Evolutionary conservation across 2,113 vertebrate genomes (phyloP), one percentile per base, ranked within the genome.

Genomic region (Mohoua ochrocephala): DNA sequence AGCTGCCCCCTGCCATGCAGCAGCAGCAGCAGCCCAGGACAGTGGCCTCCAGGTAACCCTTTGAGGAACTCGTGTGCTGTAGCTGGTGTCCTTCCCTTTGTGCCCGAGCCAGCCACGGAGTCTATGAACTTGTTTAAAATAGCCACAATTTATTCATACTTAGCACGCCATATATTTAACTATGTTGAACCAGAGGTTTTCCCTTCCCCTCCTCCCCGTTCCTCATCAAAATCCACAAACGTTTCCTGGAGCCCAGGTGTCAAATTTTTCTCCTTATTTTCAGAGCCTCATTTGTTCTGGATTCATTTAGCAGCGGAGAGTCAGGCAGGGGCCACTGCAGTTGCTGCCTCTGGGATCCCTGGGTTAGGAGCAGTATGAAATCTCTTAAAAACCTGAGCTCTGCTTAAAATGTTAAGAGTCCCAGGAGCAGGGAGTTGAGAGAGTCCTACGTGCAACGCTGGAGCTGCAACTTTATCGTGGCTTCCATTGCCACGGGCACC

Each of bases 151-250:
- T 95, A 94, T 88, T 93, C 92, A 84, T 59, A 71, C 83, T 94
- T 94, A 93, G 88, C 93, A 97, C 95, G 42, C 89, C 76, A 35
- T 94, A 93, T 95, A 96, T 96, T 94, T 91, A 93, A 96, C 90
- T 84, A 49, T 0, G 4, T 7, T 78, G 73, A 95, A 91, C 90
- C 37, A n/a, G 35, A 71, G 90, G 64, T 77, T 93, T 83, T 84
- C 71, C 93, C 81, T 63, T 42, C 49, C 50, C 75, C 78, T 8
- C 75, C 78, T 8, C 26, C 50, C 61, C 2, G 8, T 82, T 75
- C 73, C 88, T 89, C 86, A 89, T 93, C 90, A 85, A 92, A 93
- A 96, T 74, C 91, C 90, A 84, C 85, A 86, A 91, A 91, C 3
- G 68, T 97, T 97, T 96, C 91, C 96, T 81, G 15, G 63, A 96